Conservation (phyloP, 2,888 invertebrate species). For the Trichopria drosophilae region DNA sequence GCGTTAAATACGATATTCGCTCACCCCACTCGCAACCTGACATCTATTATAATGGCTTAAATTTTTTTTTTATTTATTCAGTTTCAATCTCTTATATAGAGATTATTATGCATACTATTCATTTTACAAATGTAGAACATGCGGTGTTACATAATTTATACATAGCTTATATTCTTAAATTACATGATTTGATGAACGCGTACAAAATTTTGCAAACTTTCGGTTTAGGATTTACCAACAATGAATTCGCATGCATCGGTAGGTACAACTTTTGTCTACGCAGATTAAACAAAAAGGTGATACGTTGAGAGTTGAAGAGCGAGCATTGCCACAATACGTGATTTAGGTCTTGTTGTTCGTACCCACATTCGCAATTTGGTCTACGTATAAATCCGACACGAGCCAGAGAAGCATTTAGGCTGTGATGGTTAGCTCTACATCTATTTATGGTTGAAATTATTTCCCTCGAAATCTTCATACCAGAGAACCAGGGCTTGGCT, state of each 20-base stretch:
- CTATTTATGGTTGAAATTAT: too few species aligned
- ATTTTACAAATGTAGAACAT: too few species aligned
- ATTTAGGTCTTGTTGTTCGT: slow-evolving; percentile 7
- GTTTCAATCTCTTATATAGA: too few species aligned
- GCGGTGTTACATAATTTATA: too few species aligned
- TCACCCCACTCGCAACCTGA: too few species aligned
- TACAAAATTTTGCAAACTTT: not conserved
- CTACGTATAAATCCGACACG: slow-evolving; percentile 1
- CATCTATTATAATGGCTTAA: too few species aligned
- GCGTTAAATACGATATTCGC: too few species aligned
- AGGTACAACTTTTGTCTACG: not conserved
- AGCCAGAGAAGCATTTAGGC: slow-evolving; percentile 1
- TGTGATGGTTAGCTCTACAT: too few species aligned
- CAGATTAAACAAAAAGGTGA: not conserved
- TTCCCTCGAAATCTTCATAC: not conserved
- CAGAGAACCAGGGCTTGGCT: too few species aligned
- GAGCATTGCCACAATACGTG: slow-evolving; percentile 11
- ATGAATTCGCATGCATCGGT: not conserved
- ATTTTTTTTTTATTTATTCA: too few species aligned
- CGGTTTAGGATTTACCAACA: not conserved
- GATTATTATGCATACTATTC: too few species aligned
- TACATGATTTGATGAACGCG: not conserved
- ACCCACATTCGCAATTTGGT: slow-evolving; percentile 6
- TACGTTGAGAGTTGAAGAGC: not conserved
- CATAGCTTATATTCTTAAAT: slow-evolving; percentile 1